Conservation (phyloP, 2,113 vertebrate species). For the Pteruthius melanotis region DNA sequence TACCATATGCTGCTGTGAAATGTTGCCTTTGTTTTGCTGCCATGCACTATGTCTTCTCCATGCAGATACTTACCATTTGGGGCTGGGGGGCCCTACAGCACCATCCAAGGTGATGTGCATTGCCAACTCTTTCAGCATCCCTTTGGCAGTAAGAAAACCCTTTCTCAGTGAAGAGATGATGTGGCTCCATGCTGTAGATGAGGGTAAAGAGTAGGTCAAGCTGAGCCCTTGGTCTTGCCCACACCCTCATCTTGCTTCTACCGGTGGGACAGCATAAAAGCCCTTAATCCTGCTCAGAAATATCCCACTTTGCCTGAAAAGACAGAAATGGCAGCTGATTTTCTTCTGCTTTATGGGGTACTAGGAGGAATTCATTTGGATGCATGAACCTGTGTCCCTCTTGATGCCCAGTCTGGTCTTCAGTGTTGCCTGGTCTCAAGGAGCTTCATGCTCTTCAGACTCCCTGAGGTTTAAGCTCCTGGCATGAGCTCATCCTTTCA, state of each 20-base stretch:
- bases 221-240: background rate
- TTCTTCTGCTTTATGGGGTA: background rate
- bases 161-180: fast-evolving
- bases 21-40: background rate
- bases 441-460: background rate
- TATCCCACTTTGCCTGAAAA: background rate
- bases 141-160: background rate
- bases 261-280: background rate
- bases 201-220: background rate
- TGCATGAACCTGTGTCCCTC: background rate
- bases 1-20: background rate
- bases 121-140: background rate
- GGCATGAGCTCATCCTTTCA: background rate
- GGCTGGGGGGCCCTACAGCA: background rate
- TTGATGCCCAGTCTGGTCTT: background rate
- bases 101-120: background rate
- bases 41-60: fast-evolving
- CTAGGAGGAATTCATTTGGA: background rate
- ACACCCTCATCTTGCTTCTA: background rate
- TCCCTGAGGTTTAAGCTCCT: background rate
- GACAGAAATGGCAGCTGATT: background rate
- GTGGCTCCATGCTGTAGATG: background rate
- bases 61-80: background rate
- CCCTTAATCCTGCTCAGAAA: background rate
- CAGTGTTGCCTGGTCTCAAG: fast-evolving